phyloP scores from a whole-genome alignment of 2,797 vertebrate genomes.

The Hemitrygon akajei region DNA sequence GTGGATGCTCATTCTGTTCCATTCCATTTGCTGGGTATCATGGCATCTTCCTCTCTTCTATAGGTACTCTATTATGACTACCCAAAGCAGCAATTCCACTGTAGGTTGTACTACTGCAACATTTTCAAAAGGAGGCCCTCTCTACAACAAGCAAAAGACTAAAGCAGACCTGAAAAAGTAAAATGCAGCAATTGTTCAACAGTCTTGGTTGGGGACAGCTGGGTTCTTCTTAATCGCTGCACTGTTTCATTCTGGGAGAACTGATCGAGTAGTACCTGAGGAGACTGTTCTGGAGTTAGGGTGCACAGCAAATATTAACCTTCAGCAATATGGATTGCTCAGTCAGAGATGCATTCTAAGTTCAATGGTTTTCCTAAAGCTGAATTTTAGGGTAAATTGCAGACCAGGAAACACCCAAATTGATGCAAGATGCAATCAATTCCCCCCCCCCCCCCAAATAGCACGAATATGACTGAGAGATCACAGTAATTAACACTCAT shows the following conservation, averaged over 20 bases:
- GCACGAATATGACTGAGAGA: too few relatives aligned
- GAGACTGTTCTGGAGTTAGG: too few relatives aligned
- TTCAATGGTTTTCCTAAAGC: too few relatives aligned
- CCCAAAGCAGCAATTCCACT: background rate
- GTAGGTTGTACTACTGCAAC: background rate
- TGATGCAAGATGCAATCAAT: too few relatives aligned
- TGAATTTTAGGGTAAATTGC: too few relatives aligned
- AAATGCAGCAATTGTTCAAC: background rate
- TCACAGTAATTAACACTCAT: too few relatives aligned
- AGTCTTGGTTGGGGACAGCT: background rate
- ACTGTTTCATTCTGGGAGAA: background rate
- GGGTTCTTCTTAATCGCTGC: background rate
- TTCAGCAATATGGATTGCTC: too few relatives aligned
- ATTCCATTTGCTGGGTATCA: too few relatives aligned
- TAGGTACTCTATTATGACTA: background rate
- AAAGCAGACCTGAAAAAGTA: background rate
- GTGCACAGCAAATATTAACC: too few relatives aligned
- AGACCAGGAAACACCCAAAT: too few relatives aligned
- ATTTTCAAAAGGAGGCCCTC: background rate
- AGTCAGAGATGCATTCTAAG: too few relatives aligned
- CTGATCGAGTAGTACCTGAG: background rate
- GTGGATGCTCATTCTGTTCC: background rate
- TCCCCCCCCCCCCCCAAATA: too few relatives aligned
- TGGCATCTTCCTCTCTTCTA: background rate
- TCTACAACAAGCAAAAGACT: background rate